Evolutionary conservation across 2,113 vertebrate genomes (phyloP).

Genomic region (Scophthalmus maximus): DNA sequence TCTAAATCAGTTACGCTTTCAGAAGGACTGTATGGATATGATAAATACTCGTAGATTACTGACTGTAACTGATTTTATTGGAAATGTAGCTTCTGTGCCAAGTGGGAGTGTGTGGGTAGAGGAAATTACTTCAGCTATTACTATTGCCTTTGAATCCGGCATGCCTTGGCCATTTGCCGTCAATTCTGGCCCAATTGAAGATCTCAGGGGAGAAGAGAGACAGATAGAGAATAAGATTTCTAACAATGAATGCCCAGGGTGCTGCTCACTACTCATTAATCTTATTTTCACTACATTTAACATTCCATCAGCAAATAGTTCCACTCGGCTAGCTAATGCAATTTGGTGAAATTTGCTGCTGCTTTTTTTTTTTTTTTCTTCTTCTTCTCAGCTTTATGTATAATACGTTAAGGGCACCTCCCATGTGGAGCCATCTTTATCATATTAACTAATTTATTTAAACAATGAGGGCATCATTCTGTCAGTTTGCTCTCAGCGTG

Average conservation of each 20-base stretch:
- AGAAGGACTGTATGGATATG: not conserved
- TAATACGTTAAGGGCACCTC: constrained; percentile 69
- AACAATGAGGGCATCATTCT: constrained; percentile 58
- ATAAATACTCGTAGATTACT: constrained; percentile 8
- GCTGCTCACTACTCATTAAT: constrained; percentile 75
- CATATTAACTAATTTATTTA: constrained; percentile 66
- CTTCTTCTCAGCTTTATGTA: constrained; percentile 56
- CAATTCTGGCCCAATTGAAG: constrained; percentile 35
- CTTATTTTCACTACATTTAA: constrained; percentile 81
- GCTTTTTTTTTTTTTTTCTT: constrained; percentile 16
- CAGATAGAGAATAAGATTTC: constrained; percentile 62
- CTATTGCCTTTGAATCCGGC: constrained; percentile 15
- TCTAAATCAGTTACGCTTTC: not conserved
- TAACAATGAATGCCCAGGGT: constrained; percentile 66
- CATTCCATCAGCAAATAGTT: constrained; percentile 77
- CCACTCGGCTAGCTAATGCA: constrained; percentile 76
- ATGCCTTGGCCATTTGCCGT: constrained; percentile 27
- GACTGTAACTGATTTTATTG: not conserved
- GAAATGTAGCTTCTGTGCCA: not conserved
- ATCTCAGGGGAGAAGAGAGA: constrained; percentile 62
- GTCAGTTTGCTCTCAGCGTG: constrained; percentile 42
- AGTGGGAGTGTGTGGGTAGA: not conserved
- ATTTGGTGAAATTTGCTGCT: constrained; percentile 61
- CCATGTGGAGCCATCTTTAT: constrained; percentile 61
- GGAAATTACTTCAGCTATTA: constrained; percentile 5